phyloP scores from a whole-genome alignment of 2,888 invertebrate species.

The Eupithecia subfuscata region DNA sequence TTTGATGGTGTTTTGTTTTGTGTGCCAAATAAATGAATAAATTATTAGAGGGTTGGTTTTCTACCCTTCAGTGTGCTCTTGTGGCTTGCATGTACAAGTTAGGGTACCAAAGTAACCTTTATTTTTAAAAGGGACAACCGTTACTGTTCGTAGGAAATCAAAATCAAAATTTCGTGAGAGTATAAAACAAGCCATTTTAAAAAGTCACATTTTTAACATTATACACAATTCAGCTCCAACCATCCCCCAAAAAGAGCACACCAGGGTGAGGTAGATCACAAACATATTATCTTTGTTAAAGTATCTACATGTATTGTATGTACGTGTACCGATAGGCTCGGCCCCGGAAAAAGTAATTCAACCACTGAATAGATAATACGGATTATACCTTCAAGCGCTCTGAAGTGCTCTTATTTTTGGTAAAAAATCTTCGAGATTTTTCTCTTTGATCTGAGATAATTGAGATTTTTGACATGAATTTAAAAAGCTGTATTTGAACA shows the following conservation, averaged over 20 bases:
- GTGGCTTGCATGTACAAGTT: not conserved
- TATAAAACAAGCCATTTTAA: no score
- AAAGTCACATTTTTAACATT: no score
- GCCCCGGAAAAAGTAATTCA: not conserved
- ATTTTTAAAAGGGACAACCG: no score
- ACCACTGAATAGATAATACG: not conserved
- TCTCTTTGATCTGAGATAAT: slow-evolving; percentile 1
- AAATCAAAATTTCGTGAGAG: no score
- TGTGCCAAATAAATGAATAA: no score
- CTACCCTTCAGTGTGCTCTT: not conserved
- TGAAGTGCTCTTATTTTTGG: not conserved
- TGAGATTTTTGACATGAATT: not conserved
- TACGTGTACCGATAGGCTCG: not conserved
- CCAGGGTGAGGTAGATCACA: no score
- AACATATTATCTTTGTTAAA: not conserved
- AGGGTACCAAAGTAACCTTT: no score
- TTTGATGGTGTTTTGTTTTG: no score
- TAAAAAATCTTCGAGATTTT: not conserved
- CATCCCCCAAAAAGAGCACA: no score
- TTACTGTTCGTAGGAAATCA: no score
- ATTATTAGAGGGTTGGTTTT: not conserved
- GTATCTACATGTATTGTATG: not conserved
- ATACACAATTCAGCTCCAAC: no score
- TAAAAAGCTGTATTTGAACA: not conserved
- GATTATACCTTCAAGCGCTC: not conserved